phyloP scores from a whole-genome alignment of 2,888 invertebrate species.

The Leucophora obtusa region DNA sequence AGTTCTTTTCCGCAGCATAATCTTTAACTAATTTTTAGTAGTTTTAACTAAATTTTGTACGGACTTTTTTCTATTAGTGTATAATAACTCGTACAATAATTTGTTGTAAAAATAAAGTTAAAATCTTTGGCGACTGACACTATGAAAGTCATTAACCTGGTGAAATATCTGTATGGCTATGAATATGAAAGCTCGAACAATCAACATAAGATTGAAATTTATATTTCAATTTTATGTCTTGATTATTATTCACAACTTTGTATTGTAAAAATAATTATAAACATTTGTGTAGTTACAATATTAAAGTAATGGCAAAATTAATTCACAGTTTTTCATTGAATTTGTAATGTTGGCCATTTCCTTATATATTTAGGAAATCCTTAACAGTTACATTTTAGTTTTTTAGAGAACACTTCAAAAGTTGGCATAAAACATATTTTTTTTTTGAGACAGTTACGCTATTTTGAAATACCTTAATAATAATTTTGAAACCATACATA shows the following conservation, averaged over 20 bases:
- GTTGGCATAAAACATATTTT: no score
- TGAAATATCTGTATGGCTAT: background rate
- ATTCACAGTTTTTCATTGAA: no score
- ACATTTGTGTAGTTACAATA: background rate
- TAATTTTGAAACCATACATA: no score
- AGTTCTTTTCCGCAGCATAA: no score
- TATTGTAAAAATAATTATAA: background rate
- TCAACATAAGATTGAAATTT: background rate
- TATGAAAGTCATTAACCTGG: conserved; percentile 1
- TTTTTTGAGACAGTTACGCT: no score
- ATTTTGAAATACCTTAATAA: no score
- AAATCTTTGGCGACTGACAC: background rate
- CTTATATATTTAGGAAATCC: background rate
- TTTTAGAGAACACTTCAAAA: no score
- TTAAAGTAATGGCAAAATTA: background rate
- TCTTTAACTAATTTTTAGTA: no score
- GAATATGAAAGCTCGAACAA: background rate
- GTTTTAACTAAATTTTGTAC: no score
- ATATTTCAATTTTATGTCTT: background rate
- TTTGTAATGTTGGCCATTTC: background rate
- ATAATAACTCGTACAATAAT: no score
- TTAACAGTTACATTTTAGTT: background rate
- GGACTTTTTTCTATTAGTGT: no score
- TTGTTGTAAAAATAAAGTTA: background rate
- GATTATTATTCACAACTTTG: background rate